Evolutionary conservation across 2,797 vertebrate species (phyloP), one percentile per base, ranked within the genome.

Genomic region (Artibeus lituratus): DNA sequence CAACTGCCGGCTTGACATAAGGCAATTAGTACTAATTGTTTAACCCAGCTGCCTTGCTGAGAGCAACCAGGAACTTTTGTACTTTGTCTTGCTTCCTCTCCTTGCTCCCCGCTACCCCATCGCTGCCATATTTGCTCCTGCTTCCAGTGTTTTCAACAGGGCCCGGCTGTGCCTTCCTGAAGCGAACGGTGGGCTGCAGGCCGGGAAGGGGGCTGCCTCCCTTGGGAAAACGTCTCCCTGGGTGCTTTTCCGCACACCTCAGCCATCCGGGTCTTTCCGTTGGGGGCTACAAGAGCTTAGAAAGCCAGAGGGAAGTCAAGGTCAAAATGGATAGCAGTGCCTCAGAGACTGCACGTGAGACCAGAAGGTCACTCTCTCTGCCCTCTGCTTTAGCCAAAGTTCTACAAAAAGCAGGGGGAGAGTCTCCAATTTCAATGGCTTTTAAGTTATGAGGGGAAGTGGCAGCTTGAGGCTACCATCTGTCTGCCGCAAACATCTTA

Each of bases 21-120:
- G 98, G 98, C 98, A 99, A 99, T 99, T 99, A 99, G 98, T 98
- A 98, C 98, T 99, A 99, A 99, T 99, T 99, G 98, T 99, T 99
- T 99, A 99, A 99, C 98, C 98, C 98, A 98, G 98, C 98, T 98
- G 98, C 98, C 98, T 98, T 98, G 98, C 98, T 98, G 98, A 98
- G 98, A 99, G 98, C 98, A 98, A 98, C 98, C 98, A 98, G 98
- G 97, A 98, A 98, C 98, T 98, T 99, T 98, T 98, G 98, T 98
- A 98, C 98, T 98, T 98, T 98, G 98, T 98, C 98, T 98, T 98
- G 98, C 98, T 98, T 98, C 97, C 98, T 98, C 98, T 96, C 96
- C 97, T 98, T 98, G 98, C 97, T 98, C 98, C 98, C 98, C 97
- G 98, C 98, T 97, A 98, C 97, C 98, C 98, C 97, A 49, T 97